Conservation (phyloP, 1,140 invertebrate genomes). For the Drosophila trapezifrons region DNA sequence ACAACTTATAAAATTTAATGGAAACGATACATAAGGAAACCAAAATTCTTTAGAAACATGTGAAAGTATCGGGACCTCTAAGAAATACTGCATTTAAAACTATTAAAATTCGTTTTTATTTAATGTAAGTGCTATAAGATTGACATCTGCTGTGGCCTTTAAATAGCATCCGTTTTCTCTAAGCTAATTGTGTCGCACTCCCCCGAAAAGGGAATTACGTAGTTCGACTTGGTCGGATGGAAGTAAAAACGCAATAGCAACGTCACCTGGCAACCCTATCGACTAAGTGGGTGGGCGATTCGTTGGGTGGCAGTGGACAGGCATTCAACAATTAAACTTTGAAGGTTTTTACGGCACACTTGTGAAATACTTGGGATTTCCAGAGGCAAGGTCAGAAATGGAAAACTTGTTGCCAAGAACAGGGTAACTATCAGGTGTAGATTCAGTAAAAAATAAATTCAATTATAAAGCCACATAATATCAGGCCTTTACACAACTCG, state of each 20-base stretch:
- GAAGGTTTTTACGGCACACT: slow-evolving; percentile 25
- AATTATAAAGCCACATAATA: slow-evolving; percentile 1
- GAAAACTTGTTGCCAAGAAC: slow-evolving; percentile 45
- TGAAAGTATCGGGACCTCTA: not conserved
- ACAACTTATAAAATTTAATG: not conserved
- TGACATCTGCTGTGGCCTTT: not conserved
- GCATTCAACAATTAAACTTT: slow-evolving; percentile 41
- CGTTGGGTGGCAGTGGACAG: slow-evolving; percentile 7
- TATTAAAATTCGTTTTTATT: not conserved
- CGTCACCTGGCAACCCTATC: slow-evolving; percentile 40
- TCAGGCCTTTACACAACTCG: slow-evolving; percentile 46
- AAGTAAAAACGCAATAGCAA: slow-evolving; percentile 41
- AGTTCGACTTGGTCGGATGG: slow-evolving; percentile 13
- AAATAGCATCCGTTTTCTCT: slow-evolving; percentile 1
- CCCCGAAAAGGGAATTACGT: slow-evolving; percentile 36
- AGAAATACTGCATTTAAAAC: not conserved
- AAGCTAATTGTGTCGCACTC: slow-evolving; percentile 20
- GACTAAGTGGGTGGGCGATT: slow-evolving; percentile 9
- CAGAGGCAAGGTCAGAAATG: slow-evolving; percentile 22
- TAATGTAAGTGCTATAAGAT: not conserved
- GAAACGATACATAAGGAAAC: too few species aligned
- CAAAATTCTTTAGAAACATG: too few species aligned
- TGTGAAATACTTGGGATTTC: slow-evolving; percentile 10
- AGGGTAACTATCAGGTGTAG: not conserved
- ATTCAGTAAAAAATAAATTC: not conserved